Evolutionary conservation across 2,888 invertebrate genomes (phyloP), one percentile per base, ranked within the genome.

Genomic region (Tricholauxania praeusta): DNA sequence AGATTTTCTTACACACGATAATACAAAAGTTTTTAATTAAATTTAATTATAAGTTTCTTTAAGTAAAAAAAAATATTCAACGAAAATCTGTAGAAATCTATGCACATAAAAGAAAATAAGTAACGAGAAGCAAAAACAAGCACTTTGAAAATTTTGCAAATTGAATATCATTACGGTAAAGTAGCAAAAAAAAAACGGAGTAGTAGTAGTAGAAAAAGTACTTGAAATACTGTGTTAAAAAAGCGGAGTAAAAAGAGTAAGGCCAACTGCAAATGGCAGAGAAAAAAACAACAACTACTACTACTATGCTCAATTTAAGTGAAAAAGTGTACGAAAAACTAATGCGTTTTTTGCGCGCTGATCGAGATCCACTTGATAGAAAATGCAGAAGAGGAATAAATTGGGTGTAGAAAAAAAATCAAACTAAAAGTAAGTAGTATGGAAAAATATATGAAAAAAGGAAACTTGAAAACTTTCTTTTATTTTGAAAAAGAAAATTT

Each of bases 1-100:
- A 55, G 55, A 17, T 55, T n/a, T 55, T 55, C 55, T 55, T 55
- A 17, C 12, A 12, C 55, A 22, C 39, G 67, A 7, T 39, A 53
- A 53, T 52, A 60, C 60, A 60, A 69, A 69, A 69, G 22, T 39
- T 69, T 60, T 69, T 69, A 69, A 69, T 69, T 59, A 69, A 69
- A 60, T 69, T 60, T 69, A 60, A 69, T 69, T 69, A 60, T 59
- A 69, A 69, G 49, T 69, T 69, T 69, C 17, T 22, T 49, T 51
- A 60, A 60, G 12, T 60, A 60, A 39, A 10, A 39, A 39, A 10
- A 10, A 39, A 39, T 28, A 28, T 3, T 59, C 32, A 28, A 32
- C 28, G 28, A 28, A 60, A 60, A 60, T 64, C 49, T 22, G 19
- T 3, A 64, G 32, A 32, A 51, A 69, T 49, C 22, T 51, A 12